Evolutionary conservation across 2,888 invertebrate genomes (phyloP).

Genomic region (Exocentrus adspersus): DNA sequence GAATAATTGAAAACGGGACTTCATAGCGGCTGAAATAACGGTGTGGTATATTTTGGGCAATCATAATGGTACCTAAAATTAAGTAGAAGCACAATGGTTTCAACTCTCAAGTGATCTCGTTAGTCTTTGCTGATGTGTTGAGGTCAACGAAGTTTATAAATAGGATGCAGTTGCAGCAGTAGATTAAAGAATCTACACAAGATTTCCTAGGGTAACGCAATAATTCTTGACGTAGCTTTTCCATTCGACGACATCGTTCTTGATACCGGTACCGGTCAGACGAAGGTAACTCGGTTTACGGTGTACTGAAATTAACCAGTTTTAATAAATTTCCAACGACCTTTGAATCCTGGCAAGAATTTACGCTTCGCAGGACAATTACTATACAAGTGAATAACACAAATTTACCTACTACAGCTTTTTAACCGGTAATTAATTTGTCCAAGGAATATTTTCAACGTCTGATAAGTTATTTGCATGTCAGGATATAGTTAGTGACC

Average conservation of each 20-base stretch:
- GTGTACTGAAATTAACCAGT: not conserved
- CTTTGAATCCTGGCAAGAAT: not conserved
- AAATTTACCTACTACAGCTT: not conserved
- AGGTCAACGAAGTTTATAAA: too few species aligned
- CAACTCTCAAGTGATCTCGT: too few species aligned
- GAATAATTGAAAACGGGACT: too few species aligned
- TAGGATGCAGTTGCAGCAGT: too few species aligned
- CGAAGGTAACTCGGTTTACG: not conserved
- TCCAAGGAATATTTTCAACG: not conserved
- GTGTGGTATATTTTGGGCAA: too few species aligned
- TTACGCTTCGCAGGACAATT: not conserved
- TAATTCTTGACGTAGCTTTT: not conserved
- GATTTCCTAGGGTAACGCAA: not conserved
- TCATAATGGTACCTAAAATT: too few species aligned
- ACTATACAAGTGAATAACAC: not conserved
- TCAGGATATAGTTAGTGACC: too few species aligned
- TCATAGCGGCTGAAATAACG: too few species aligned
- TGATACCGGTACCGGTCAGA: too few species aligned
- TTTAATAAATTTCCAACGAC: not conserved
- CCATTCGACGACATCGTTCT: too few species aligned
- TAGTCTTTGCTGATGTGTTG: too few species aligned
- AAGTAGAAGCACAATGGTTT: too few species aligned
- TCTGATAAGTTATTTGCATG: not conserved
- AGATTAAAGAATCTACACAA: not conserved
- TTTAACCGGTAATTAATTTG: not conserved